Base-by-base conservation (phyloP, 2,113 vertebrate genomes). In the Emydura subglobosa region DNA sequence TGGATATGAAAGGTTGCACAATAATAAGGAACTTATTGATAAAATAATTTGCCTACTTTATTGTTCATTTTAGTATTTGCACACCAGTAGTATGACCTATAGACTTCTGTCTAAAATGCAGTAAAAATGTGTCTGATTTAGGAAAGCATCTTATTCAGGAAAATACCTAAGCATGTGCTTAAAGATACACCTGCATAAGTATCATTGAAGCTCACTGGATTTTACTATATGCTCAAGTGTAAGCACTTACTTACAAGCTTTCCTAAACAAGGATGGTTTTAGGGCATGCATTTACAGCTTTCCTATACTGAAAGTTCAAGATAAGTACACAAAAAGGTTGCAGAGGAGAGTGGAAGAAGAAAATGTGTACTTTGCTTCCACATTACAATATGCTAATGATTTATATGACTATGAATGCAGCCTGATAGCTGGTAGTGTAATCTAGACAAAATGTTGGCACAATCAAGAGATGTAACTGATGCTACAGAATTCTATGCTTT, bases 41-140 rank as follows among this genome's bases (percentile, higher is more conserved):
- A 84, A 93, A 95, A 97, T 86, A 90, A 85, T 83, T 91, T 88
- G 4, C 54, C 74, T 78, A 12, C 94, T 93, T 94, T 93, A 86
- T 54, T 57, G 31, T 49, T 29, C 16, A 76, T 50, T 90, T 94
- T 65, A 83, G 34, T 93, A 92, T 94, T 94, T 89, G 65, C 17
- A 8, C 47, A 39, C 31, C 86, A 91, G 65, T 51, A 53, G 74
- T 79, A 47, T n/a, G 72, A 92, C 16, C n/a, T 85, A 14, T 54
- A 50, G 74, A 84, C 53, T 82, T 94, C 3, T 29, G 82, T 68
- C 10, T 85, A 83, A 91, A 74, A 29, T 85, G 42, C 42, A 78
- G 21, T 78, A 72, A 86, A 74, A 27, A 90, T 19, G 89, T 81
- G 22, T 90, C 65, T 57, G 55, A 11, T 8, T 59, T 4, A 2